Base-by-base conservation (phyloP, 2,888 invertebrate genomes). In the Lypha dubia region DNA sequence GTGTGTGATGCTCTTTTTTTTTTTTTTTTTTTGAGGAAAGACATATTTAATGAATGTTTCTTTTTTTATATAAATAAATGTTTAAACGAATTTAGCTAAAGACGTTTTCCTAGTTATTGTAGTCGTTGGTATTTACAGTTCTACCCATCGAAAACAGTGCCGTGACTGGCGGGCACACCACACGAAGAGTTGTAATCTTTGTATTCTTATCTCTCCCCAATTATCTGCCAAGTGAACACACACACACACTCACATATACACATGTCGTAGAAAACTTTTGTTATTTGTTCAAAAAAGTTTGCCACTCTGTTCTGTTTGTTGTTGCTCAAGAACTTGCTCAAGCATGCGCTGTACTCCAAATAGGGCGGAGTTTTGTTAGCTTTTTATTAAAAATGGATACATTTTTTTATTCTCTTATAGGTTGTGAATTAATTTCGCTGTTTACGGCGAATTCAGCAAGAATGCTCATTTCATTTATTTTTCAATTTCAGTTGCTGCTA, bases 201-300 rank as follows among this genome's bases (percentile, higher is more conserved):
- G 68, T 75, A 88, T 90, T 89, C 90, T 91, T 91, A 91, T 91
- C 91, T 92, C 89, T 89, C 89, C 81, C 87, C 88, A 89, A 92
- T 91, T 91, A 91, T 91, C 92, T 92, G 88, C 58, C 53, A 75
- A 67, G 28, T 65, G 28, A 17, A 56, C 24, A 70, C n/a, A 28
- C 9, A 9, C 35, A 32, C 60, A 58, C 49, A 49, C 38, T 41
- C n/a, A 58, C 68, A n/a, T n/a, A n/a, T n/a, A 32, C 22, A 32
- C 62, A 28, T 41, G 56, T 20, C 35, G 62, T 49, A 28, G 17
- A 32, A 58, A 53, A 41, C 20, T 68, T 56, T 17, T 53, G 13
- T 24, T 62, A 56, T 63, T 68, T 56, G 22, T 58, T 44, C 44
- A 60, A 60, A 22, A 24, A 73, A 46, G 41, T 74, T 67, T 46